Base-by-base conservation (phyloP, 30 jellyfish, hydroid and myxozoan genomes). In the Cassiopea xamachana region DNA sequence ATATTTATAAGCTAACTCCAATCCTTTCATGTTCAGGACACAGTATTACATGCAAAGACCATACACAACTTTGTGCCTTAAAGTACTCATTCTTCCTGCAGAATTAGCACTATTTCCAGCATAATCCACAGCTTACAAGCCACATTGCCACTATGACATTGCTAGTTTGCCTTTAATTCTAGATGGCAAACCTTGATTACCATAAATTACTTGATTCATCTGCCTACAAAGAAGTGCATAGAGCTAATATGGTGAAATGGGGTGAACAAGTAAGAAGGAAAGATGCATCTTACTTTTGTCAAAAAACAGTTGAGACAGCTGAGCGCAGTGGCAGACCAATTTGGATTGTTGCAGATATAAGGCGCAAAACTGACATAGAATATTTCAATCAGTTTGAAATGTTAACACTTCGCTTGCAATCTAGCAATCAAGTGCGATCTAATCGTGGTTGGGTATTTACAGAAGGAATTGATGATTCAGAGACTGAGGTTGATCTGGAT, bases 171-270 rank as follows among this genome's bases (percentile, higher is more conserved):
- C 64, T 55, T 55, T 6, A 3, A 6, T 55, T 55, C 64, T 27
- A 89, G 94, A 81, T 60, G 77, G 78, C 79, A 58, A 73, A 70
- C 27, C 74, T 94, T 44, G 81, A 83, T 69, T 87, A 75, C 79
- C 87, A 83, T 14, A 47, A 91, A 60, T 91, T 94, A 55, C 82
- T 94, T 73, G 96, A 96, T 39, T n/a, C 98, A 1, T 85, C 98
- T 47, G 82, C 64, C 50, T 94, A 94, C 84, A 94, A 94, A 49
- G 98, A 94, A 69, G 48, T 14, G 61, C 67, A 84, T 60, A 83
- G 98, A 44, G 16, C 60, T 49, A 94, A 88, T 47, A 94, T 94
- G 98, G 94, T 94, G 72, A 49, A 48, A 17, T 94, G 98, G 98
- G 95, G 97, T 16, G 97, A 94, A 80, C 89, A 91, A 72, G 90